Percentiles rank a stretch among this genome's conserved stretches.
Conservation (phyloP, 2,797 vertebrate species). For the Phalanger gymnotis region DNA sequence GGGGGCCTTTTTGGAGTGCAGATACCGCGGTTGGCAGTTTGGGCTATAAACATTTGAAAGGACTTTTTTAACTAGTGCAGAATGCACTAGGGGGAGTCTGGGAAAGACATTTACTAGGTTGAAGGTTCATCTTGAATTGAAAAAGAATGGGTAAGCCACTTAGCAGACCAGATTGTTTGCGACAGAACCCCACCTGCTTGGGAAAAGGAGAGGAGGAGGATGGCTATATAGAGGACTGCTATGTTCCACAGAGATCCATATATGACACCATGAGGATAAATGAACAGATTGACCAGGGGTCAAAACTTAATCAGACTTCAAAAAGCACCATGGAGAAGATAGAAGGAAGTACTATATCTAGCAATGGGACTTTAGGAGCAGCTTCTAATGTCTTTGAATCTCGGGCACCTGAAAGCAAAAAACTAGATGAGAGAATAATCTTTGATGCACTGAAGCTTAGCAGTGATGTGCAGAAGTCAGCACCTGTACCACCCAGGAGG, state of each 20-base stretch:
- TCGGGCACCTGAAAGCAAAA: constrained; percentile 88
- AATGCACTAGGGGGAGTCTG: constrained; percentile 63
- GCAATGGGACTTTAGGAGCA: constrained; percentile 94
- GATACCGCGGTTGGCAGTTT: constrained; percentile 45
- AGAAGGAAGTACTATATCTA: constrained; percentile 94
- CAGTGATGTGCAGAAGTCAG: constrained; percentile 91
- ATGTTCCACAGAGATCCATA: constrained; percentile 97
- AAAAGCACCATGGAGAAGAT: constrained; percentile 92
- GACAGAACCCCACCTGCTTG: constrained; percentile 96
- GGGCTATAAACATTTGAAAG: constrained; percentile 52
- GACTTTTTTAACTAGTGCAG: constrained; percentile 73
- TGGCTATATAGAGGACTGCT: constrained; percentile 98
- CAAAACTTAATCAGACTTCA: constrained; percentile 94
- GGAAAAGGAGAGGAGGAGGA: constrained; percentile 98
- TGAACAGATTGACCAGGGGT: constrained; percentile 98
- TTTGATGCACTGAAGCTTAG: constrained; percentile 97
- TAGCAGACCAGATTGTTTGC: constrained; percentile 97
- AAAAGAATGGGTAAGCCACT: constrained; percentile 97
- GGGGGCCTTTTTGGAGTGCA: constrained; percentile 57
- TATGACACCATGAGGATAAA: constrained; percentile 99
- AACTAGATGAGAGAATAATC: constrained; percentile 95
- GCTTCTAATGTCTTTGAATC: constrained; percentile 89
- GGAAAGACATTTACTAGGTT: constrained; percentile 69
- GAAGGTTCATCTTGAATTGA: constrained; percentile 72
- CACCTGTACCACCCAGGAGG: constrained; percentile 86